Conservation (phyloP, 2,888 invertebrate species). For the Labia minor region DNA sequence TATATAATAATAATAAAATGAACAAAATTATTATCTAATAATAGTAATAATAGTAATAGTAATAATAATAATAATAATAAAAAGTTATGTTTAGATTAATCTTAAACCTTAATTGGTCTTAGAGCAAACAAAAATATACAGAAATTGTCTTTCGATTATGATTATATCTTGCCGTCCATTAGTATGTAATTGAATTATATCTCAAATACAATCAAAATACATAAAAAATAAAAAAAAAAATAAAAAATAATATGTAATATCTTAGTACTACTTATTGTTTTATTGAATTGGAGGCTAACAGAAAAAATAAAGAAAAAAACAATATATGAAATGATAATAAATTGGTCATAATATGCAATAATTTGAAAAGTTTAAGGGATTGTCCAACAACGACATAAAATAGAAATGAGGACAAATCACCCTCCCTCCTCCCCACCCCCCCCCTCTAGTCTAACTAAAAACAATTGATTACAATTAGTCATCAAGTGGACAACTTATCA, state of each 20-base stretch:
- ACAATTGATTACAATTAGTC: constrained; percentile 4
- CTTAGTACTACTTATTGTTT: constrained; percentile 5
- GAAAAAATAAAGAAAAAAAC: too few species aligned
- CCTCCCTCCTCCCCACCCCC: neutral
- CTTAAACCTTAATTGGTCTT: neutral
- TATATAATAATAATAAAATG: too few species aligned
- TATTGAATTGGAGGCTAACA: constrained; percentile 13
- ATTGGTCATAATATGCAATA: constrained; percentile 4
- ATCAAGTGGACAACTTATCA: neutral
- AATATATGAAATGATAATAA: neutral
- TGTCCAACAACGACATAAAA: too few species aligned
- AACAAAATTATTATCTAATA: too few species aligned
- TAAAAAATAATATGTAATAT: neutral
- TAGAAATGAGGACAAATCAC: too few species aligned
- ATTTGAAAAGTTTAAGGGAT: too few species aligned
- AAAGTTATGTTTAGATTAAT: neutral
- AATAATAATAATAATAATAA: too few species aligned
- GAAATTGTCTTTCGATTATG: constrained; percentile 13
- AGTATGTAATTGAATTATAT: constrained; percentile 4
- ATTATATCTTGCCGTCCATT: constrained; percentile 2
- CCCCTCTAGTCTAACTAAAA: too few species aligned
- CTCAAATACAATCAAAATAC: constrained; percentile 13
- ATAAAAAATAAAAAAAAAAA: too few species aligned
- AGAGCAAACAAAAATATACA: constrained; percentile 8
- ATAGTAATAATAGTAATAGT: too few species aligned